A percentile compares a stretch with the other conserved stretches of the same genome.
These are phyloP conservation scores for Caenorhabditis plicata DNA, from an alignment of 2,888 invertebrate species.

Conservation along the genomic window DNA sequence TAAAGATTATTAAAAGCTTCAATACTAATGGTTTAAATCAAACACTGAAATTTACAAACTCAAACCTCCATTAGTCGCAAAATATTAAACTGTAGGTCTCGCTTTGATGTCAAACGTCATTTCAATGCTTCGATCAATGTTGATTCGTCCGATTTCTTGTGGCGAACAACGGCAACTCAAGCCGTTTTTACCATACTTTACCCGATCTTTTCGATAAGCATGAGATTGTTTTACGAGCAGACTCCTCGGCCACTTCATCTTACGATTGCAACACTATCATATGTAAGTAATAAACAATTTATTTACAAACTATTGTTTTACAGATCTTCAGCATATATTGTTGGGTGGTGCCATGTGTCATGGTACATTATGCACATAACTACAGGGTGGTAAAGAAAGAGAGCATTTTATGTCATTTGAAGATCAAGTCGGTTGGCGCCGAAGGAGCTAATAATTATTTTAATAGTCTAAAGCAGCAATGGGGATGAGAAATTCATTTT, in stretches of 20 bases:
- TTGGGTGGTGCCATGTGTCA: constrained; percentile 14
- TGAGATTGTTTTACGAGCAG: constrained; percentile 12
- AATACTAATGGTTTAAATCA: too few relatives aligned
- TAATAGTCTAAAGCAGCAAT: constrained; percentile 23
- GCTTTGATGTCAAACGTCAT: constrained; percentile 28
- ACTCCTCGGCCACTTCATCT: constrained; percentile 10
- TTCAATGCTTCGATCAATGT: constrained; percentile 28
- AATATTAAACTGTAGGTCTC: constrained; percentile 23
- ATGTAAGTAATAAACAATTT: constrained; percentile 12
- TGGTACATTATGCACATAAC: constrained; percentile 7
- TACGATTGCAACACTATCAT: constrained; percentile 20
- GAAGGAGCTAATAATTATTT: constrained; percentile 32
- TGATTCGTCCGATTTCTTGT: constrained; percentile 27
- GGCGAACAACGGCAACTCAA: constrained; percentile 22
- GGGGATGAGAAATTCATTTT: too few relatives aligned
- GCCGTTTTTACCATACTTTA: constrained; percentile 15
- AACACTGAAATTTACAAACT: too few relatives aligned
- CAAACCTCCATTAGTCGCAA: constrained; percentile 1
- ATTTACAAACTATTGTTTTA: constrained; percentile 3
- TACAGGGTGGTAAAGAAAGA: background rate
- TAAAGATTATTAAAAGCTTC: too few relatives aligned
- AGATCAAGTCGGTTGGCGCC: constrained; percentile 19
- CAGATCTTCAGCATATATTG: constrained; percentile 32
- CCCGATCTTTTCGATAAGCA: constrained; percentile 8
- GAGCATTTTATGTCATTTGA: constrained; percentile 17